Conservation (phyloP, 2,888 invertebrate genomes). For the Cephus pygmeus region DNA sequence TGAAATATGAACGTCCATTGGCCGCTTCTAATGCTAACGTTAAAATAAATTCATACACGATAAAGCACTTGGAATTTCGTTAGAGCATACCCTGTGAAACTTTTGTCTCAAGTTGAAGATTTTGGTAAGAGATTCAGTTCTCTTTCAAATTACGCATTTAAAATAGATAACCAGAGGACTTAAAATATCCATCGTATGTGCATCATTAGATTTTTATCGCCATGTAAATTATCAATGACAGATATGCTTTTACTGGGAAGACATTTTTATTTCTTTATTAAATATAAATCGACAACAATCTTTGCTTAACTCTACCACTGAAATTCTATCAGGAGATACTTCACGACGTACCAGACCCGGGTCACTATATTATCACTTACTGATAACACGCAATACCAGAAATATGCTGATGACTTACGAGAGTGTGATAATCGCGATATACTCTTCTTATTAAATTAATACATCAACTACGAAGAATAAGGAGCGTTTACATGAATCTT, state of each 20-base stretch:
- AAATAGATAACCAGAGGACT: not conserved
- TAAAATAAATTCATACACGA: not conserved
- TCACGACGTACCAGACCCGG: slow-evolving; percentile 16
- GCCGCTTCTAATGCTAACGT: not conserved
- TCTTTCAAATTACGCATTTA: not conserved
- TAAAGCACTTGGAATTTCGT: not conserved
- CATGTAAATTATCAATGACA: not conserved
- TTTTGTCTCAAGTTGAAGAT: not conserved
- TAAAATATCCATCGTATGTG: not conserved
- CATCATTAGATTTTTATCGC: not conserved
- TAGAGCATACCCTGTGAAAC: not conserved
- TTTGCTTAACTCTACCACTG: not conserved
- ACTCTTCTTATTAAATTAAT: not conserved
- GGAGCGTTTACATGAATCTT: not conserved
- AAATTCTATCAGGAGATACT: not conserved
- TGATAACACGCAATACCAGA: slow-evolving; percentile 16
- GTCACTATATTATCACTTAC: slow-evolving; percentile 17
- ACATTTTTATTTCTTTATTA: not conserved
- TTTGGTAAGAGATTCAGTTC: not conserved
- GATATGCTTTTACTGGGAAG: not conserved
- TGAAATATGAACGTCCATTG: not conserved
- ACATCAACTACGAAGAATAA: not conserved
- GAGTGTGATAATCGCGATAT: not conserved
- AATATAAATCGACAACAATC: not conserved
- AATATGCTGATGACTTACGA: not conserved